These are phyloP conservation scores for Dendrolimus pini DNA, from an alignment of 2,888 invertebrate species.

Conservation along the genomic window DNA sequence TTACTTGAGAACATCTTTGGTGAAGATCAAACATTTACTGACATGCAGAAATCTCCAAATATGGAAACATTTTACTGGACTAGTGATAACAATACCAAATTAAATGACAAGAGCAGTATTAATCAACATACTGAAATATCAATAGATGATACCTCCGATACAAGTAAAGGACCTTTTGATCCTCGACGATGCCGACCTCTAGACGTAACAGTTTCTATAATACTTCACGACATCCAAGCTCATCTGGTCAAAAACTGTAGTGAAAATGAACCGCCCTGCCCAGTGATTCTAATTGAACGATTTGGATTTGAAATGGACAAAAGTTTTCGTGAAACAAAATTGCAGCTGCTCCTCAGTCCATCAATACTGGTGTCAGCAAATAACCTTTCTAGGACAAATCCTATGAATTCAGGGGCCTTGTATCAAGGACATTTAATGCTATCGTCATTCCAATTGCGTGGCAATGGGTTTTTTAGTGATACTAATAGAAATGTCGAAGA, in stretches of 20 bases:
- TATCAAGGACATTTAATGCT: slow-evolving; percentile 91
- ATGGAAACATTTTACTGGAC: slow-evolving; percentile 56
- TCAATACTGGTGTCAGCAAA: slow-evolving; percentile 89
- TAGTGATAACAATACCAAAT: slow-evolving; percentile 51
- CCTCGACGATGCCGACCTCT: slow-evolving; percentile 92
- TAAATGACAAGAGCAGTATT: slow-evolving; percentile 56
- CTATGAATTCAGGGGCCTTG: slow-evolving; percentile 64
- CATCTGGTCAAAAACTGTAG: slow-evolving; percentile 95
- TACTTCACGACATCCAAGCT: slow-evolving; percentile 96
- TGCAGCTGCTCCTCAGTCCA: slow-evolving; percentile 93
- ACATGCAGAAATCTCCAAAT: slow-evolving; percentile 85
- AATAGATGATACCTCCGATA: slow-evolving; percentile 80
- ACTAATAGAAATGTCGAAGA: slow-evolving; percentile 92
- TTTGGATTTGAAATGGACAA: slow-evolving; percentile 99
- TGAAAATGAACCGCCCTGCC: slow-evolving; percentile 93
- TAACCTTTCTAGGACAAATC: slow-evolving; percentile 80
- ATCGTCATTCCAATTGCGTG: slow-evolving; percentile 91
- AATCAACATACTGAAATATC: slow-evolving; percentile 73
- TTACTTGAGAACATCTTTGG: slow-evolving; percentile 98
- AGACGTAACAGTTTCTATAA: slow-evolving; percentile 93
- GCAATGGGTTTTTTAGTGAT: slow-evolving; percentile 97
- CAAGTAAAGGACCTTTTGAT: slow-evolving; percentile 83
- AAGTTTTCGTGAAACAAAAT: slow-evolving; percentile 90
- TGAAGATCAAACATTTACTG: slow-evolving; percentile 95
- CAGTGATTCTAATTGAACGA: slow-evolving; percentile 90